Evolutionary conservation across 1,140 invertebrate species (phyloP).

Genomic region (Lethocerus indicus): DNA sequence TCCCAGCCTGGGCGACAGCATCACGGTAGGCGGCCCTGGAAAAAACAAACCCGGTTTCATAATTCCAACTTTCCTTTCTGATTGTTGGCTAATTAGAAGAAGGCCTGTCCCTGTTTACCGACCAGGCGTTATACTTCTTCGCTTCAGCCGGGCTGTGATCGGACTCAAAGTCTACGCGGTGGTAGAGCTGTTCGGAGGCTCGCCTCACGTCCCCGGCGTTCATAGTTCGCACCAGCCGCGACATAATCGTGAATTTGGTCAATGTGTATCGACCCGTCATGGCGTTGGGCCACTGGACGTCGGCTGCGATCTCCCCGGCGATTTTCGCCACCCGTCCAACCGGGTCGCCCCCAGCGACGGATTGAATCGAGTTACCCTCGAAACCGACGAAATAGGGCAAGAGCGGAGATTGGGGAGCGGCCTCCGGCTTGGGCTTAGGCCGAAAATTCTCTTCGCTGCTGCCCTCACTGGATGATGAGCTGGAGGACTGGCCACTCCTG

Average conservation of each 20-base stretch:
- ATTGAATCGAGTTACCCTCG: slow-evolving; percentile 26
- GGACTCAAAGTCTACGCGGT: slow-evolving; percentile 19
- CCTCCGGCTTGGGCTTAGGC: slow-evolving; percentile 25
- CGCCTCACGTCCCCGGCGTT: slow-evolving; percentile 33
- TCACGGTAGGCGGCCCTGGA: slow-evolving; percentile 34
- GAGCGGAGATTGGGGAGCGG: slow-evolving; percentile 27
- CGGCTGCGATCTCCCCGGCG: slow-evolving; percentile 32
- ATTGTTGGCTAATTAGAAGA: slow-evolving; percentile 29
- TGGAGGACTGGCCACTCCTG: not conserved
- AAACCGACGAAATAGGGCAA: slow-evolving; percentile 32
- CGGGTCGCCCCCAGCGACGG: slow-evolving; percentile 21
- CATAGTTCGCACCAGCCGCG: slow-evolving; percentile 35
- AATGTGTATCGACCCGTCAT: slow-evolving; percentile 34
- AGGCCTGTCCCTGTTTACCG: slow-evolving; percentile 1
- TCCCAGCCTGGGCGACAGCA: slow-evolving; percentile 41
- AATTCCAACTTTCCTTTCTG: slow-evolving; percentile 24
- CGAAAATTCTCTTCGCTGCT: slow-evolving; percentile 21
- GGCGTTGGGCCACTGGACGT: slow-evolving; percentile 32
- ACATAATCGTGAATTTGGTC: slow-evolving; percentile 38
- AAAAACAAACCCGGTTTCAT: not conserved
- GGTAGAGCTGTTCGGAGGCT: slow-evolving; percentile 26
- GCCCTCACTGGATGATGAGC: slow-evolving; percentile 9
- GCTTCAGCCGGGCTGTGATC: slow-evolving; percentile 4
- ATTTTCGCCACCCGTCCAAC: slow-evolving; percentile 28
- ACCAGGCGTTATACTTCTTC: slow-evolving; percentile 12